Evolutionary conservation across 2,797 vertebrate genomes (phyloP).

Genomic region (Galagoides demidoff): DNA sequence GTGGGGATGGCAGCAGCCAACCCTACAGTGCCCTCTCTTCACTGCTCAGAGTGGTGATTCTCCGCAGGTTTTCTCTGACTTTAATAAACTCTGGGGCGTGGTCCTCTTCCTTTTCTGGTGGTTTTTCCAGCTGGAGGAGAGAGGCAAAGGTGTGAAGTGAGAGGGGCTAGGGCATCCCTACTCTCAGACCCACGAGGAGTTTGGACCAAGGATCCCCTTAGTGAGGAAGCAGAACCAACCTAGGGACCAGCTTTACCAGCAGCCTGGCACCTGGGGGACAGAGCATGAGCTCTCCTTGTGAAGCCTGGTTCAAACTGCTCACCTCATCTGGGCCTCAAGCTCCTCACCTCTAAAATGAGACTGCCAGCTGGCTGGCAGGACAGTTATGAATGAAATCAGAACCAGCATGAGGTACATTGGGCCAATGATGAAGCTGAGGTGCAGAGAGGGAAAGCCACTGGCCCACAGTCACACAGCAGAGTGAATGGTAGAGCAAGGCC

Average conservation of each 20-base stretch:
- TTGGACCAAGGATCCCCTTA: background rate
- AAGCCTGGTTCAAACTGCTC: background rate
- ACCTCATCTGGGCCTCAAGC: background rate
- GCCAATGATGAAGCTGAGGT: background rate
- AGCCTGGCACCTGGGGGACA: background rate
- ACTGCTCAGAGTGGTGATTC: constrained; percentile 88
- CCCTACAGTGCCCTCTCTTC: constrained; percentile 91
- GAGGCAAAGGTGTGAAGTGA: background rate
- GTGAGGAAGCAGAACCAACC: background rate
- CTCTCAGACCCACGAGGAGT: background rate
- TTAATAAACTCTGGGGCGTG: constrained; percentile 96
- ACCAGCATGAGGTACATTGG: background rate
- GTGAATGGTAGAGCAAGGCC: background rate
- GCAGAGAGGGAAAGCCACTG: background rate
- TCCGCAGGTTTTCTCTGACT: constrained; percentile 96
- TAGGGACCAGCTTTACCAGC: background rate
- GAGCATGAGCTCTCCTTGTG: background rate
- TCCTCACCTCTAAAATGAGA: background rate
- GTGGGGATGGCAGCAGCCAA: background rate
- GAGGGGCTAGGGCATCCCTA: background rate
- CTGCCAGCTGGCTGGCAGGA: background rate
- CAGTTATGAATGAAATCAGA: background rate
- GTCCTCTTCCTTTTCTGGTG: constrained; percentile 88
- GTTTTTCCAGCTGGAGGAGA: constrained; percentile 90
- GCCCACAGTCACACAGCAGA: background rate